A percentile compares a stretch with the other conserved stretches of the same genome.
These are phyloP conservation scores for Mugil cephalus DNA, from an alignment of 2,113 vertebrate species.

Conservation along the genomic window DNA sequence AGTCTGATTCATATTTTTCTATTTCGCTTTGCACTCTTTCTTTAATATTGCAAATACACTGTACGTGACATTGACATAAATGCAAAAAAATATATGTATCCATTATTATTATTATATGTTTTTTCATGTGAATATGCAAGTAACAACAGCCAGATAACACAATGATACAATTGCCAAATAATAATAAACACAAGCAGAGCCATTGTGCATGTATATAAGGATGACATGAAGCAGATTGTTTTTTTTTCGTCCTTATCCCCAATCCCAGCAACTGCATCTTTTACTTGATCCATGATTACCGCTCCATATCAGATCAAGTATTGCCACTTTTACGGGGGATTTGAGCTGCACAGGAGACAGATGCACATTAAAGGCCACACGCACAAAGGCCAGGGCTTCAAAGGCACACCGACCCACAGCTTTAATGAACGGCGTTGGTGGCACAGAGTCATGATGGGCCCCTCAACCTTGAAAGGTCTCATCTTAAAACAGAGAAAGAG, in stretches of 20 bases:
- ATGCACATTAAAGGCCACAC: slow-evolving; percentile 67
- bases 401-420: slow-evolving; percentile 69
- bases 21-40: too few species aligned
- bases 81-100: too few species aligned
- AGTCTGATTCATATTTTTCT: too few species aligned
- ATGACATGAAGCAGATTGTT: background rate
- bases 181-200: too few species aligned
- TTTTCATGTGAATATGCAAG: too few species aligned
- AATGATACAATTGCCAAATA: too few species aligned
- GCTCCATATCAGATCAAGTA: background rate
- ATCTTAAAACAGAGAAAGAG: slow-evolving; percentile 45
- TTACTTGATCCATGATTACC: background rate
- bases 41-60: too few species aligned
- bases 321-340: slow-evolving; percentile 4
- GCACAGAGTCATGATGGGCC: slow-evolving; percentile 47
- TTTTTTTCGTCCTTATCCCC: background rate
- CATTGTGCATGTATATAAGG: too few species aligned
- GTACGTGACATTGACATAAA: too few species aligned
- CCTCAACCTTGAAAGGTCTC: slow-evolving; percentile 59
- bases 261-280: background rate
- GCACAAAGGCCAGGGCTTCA: slow-evolving; percentile 76
- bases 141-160: too few species aligned
- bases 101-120: too few species aligned
- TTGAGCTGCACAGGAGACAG: slow-evolving; percentile 44
- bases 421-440: slow-evolving; percentile 73